Conservation (phyloP, 2,888 invertebrate species). For the Alloplasta piceator region DNA sequence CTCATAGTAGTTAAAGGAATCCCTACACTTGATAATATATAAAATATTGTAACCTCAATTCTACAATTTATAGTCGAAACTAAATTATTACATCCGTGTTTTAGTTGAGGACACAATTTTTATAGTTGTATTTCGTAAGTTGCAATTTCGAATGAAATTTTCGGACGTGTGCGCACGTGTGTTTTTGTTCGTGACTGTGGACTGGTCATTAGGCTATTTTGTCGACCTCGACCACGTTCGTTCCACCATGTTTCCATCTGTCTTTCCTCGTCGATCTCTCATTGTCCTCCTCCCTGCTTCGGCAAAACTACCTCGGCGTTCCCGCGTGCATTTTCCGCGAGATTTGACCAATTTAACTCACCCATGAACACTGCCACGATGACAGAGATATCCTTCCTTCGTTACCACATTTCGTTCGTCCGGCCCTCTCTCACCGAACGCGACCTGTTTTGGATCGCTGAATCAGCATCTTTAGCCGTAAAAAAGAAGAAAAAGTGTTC, state of each 20-base stretch:
- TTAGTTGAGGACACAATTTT: no score
- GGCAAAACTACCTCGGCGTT: slow-evolving; percentile 37
- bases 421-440: background rate
- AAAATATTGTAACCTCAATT: no score
- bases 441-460: slow-evolving; percentile 10
- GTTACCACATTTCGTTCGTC: slow-evolving; percentile 10
- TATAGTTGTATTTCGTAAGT: no score
- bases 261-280: slow-evolving; percentile 33
- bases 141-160: no score
- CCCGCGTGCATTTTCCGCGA: slow-evolving; percentile 70
- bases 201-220: slow-evolving; percentile 75
- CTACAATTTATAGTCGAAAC: no score
- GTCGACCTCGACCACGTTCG: slow-evolving; percentile 69
- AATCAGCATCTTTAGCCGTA: slow-evolving; percentile 18
- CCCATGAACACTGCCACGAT: slow-evolving; percentile 11
- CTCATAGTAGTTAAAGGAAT: no score
- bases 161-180: background rate
- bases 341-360: slow-evolving; percentile 74
- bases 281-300: slow-evolving; percentile 28
- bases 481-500: slow-evolving; percentile 1
- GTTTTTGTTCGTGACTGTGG: slow-evolving; percentile 18
- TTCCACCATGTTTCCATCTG: slow-evolving; percentile 56
- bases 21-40: no score
- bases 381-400: slow-evolving; percentile 15
- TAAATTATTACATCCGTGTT: no score